A percentile compares a stretch with the other conserved stretches of the same genome.
These are phyloP conservation scores for Ectobius pallidus DNA, from an alignment of 2,888 invertebrate species.

Conservation along the genomic window DNA sequence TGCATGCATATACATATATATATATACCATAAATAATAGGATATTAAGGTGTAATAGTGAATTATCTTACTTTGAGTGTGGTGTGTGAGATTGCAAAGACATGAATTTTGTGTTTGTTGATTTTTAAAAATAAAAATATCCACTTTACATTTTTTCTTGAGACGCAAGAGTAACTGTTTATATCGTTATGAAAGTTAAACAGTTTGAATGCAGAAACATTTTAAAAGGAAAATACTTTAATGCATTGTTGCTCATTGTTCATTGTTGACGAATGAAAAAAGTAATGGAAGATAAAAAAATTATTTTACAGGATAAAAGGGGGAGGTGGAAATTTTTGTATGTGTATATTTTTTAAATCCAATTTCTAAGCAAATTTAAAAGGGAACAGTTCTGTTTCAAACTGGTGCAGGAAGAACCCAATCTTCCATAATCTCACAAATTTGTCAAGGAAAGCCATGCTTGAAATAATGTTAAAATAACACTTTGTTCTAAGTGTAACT, in stretches of 20 bases:
- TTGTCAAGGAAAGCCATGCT: too few species aligned
- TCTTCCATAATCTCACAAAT: not conserved
- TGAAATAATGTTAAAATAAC: too few species aligned
- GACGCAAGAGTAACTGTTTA: conserved; percentile 9
- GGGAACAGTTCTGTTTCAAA: not conserved
- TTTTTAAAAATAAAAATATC: not conserved
- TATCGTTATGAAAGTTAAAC: conserved; percentile 15
- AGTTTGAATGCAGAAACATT: not conserved
- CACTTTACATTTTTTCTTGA: not conserved
- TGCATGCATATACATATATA: not conserved
- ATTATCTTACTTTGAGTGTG: conserved; percentile 22
- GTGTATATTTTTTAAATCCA: conserved; percentile 19
- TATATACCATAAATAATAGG: not conserved
- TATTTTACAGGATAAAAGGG: conserved; percentile 11
- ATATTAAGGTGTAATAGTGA: conserved; percentile 10
- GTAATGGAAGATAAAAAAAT: conserved; percentile 17
- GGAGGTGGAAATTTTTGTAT: conserved; percentile 7
- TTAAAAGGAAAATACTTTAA: not conserved
- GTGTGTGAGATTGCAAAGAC: conserved; percentile 14
- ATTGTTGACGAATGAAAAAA: conserved; percentile 27
- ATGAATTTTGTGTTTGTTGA: conserved; percentile 7
- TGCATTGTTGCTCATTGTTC: conserved; percentile 27
- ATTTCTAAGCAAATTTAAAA: conserved; percentile 17
- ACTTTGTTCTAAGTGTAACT: not conserved
- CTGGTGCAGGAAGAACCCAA: not conserved